Base-by-base conservation (phyloP, 2,797 vertebrate genomes). In the Anomalospiza imberbis region DNA sequence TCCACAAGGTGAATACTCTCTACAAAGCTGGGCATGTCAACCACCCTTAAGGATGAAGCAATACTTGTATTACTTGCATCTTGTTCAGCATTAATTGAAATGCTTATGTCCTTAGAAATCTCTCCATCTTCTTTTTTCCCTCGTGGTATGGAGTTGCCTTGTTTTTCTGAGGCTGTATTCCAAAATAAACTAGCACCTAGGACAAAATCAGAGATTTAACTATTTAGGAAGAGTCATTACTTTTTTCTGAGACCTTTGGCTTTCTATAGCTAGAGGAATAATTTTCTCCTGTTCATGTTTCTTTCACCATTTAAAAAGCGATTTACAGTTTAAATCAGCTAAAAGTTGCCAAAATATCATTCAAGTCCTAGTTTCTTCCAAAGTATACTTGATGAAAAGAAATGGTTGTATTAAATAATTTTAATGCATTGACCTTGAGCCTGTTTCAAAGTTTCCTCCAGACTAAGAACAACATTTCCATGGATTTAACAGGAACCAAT, bases 141-240 rank as follows among this genome's bases (percentile, higher is more conserved):
- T 44, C 84, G 96, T 34, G 96, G 81, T 34, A 73, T 26, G 36
- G 80, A 89, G 31, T 94, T 74, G 1, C 78, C 96, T 83, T 95
- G 95, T 47, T 91, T 95, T 53, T 97, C 96, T 25, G 92, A 88
- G 6, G 97, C 85, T 58, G 96, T 36, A 48, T 97, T 98, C 98
- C 99, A 99, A 94, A 99, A 99, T 87, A 99, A 98, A 96, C 99
- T 99, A 82, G 99, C 98, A 88, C 99, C 99, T 99, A 65, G 50
- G 48, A 91, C 11, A 75, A 31, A 95, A 88, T 65, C 29, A 61
- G 21, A 73, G 18, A 57, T 80, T 50, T 77, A 61, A 3, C 6
- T 10, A 0, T 31, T 71, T 71, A 65, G 82, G 32, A 45, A 16
- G 62, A 76, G 38, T 54, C 31, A 79, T 36, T 72, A 70, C 13